Conservation (phyloP, 2,113 vertebrate genomes). For the Steatornis caripensis region DNA sequence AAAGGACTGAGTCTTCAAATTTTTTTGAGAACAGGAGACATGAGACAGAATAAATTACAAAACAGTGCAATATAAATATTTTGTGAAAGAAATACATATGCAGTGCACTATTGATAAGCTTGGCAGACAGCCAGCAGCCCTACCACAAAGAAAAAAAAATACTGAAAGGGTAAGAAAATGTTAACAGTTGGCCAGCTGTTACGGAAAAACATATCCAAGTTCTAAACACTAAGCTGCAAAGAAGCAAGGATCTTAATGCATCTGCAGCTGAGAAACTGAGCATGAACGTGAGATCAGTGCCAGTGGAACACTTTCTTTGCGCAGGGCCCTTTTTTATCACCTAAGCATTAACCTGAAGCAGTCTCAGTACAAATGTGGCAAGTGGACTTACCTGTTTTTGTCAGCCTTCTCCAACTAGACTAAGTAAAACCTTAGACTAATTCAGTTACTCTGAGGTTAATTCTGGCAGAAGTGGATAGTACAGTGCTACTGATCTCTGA, state of each 20-base stretch:
- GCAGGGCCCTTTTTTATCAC: fast-evolving
- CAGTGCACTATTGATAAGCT: not conserved
- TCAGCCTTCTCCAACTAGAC: not conserved
- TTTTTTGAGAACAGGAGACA: not conserved
- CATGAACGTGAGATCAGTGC: not conserved
- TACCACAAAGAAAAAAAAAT: not conserved
- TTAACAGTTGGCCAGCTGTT: not conserved
- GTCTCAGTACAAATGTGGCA: not conserved
- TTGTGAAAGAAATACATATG: not conserved
- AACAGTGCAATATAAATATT: not conserved
- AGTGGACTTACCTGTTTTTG: not conserved
- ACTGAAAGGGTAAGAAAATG: not conserved
- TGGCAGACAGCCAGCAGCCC: not conserved
- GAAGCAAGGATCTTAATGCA: not conserved
- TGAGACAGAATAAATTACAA: not conserved
- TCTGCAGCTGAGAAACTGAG: not conserved
- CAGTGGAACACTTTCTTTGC: not conserved
- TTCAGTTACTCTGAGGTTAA: not conserved
- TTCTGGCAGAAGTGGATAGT: not conserved
- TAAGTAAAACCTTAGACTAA: not conserved
- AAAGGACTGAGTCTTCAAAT: not conserved
- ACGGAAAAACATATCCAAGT: not conserved
- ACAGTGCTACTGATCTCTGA: not conserved
- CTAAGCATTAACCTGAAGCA: not conserved
- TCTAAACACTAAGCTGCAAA: not conserved